Evolutionary conservation across 1,140 invertebrate species (phyloP).

Genomic region (Brachionus rotundiformis): DNA sequence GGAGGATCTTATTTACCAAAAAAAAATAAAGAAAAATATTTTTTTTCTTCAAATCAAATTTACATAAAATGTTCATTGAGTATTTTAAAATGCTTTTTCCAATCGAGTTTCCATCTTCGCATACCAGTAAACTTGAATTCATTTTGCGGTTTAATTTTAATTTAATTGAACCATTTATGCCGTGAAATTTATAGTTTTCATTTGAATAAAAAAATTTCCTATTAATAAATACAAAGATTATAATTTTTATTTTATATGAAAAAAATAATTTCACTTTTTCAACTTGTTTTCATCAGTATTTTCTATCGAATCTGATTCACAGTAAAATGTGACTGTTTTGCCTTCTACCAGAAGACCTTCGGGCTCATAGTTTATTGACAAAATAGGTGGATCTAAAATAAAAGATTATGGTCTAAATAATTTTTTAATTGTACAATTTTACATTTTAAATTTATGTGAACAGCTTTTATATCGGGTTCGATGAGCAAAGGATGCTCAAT

Average conservation of each 20-base stretch:
- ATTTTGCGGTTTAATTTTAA: constrained; percentile 2
- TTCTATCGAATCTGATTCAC: not conserved
- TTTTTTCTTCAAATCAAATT: not conserved
- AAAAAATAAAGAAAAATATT: not conserved
- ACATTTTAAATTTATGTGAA: constrained; percentile 19
- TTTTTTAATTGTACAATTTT: not conserved
- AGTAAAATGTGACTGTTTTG: constrained; percentile 31
- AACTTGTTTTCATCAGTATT: not conserved
- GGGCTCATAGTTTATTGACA: not conserved
- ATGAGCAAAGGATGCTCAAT: constrained; percentile 3
- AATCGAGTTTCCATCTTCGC: not conserved
- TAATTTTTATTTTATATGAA: not conserved
- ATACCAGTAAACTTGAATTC: constrained; percentile 7
- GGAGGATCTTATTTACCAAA: not conserved
- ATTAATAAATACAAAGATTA: not conserved
- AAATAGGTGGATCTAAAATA: constrained; percentile 18
- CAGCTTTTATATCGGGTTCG: not conserved
- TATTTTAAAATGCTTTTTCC: constrained; percentile 26
- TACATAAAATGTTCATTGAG: constrained; percentile 23
- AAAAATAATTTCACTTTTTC: not conserved
- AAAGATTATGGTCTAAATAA: not conserved
- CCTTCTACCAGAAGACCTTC: constrained; percentile 15
- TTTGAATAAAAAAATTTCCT: constrained; percentile 15
- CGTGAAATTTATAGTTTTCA: constrained; percentile 14
- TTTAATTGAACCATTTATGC: constrained; percentile 10